phyloP scores from a whole-genome alignment of 2,113 vertebrate genomes.

The Salvelinus alpinus region DNA sequence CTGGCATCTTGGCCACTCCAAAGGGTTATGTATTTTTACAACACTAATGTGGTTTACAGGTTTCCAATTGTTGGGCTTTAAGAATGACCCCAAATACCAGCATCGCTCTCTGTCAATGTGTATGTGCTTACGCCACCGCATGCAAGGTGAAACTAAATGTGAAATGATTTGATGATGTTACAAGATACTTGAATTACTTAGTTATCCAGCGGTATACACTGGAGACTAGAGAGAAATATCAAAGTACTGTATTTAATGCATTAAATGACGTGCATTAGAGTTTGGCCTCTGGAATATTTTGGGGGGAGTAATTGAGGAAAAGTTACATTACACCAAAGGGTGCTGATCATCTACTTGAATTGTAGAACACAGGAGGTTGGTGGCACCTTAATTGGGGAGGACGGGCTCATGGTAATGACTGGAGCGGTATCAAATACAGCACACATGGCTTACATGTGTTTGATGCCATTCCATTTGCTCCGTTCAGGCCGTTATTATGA shows the following conservation, averaged over 20 bases:
- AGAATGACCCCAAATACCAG: background rate
- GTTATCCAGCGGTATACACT: conserved; percentile 24
- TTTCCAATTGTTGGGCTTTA: background rate
- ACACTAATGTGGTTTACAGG: background rate
- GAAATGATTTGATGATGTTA: conserved; percentile 27
- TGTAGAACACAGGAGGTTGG: background rate
- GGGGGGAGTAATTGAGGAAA: conserved; percentile 23
- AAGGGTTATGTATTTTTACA: no score
- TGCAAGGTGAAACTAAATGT: conserved; percentile 14
- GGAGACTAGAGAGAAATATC: conserved; percentile 37
- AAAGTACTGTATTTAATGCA: conserved; percentile 63
- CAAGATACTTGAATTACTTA: conserved; percentile 63
- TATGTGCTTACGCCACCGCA: background rate
- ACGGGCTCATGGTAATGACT: no score
- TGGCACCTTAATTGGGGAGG: no score
- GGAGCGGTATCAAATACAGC: no score
- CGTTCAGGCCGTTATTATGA: no score
- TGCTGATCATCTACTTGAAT: conserved; percentile 31
- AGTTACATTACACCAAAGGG: conserved; percentile 42
- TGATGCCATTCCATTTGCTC: no score
- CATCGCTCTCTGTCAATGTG: conserved; percentile 7
- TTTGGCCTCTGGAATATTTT: conserved; percentile 4
- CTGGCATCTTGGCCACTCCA: no score
- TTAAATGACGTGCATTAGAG: background rate
- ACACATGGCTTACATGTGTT: no score